Base-by-base conservation (phyloP, 2,888 invertebrate genomes). In the Synergus laeviventris region DNA sequence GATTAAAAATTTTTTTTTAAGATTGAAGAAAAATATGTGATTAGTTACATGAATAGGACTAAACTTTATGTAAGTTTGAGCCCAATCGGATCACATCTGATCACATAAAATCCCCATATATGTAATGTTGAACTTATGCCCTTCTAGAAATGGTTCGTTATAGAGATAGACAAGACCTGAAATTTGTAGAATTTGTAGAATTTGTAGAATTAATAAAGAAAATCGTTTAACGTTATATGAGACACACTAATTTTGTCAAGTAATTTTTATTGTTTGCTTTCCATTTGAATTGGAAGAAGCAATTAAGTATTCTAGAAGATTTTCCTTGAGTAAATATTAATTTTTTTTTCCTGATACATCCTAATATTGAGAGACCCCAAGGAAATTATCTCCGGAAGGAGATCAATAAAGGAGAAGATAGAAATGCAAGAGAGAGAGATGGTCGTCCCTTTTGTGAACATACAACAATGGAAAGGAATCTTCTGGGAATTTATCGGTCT, bases 401-500 rank as follows among this genome's bases (percentile, higher is more conserved):
- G 66, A 31, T 70, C 31, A 11, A 70, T 66, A 70, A 70, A n/a
- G 16, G 21, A 42, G 49, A 45, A 14, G 45, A 70, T 11, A 70
- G n/a, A 70, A 31, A 66, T 66, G 64, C 39, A 64, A 45, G 45
- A 21, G 56, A 21, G 66, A 7, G 42, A 31, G 45, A 45, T 14
- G 45, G 24, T 66, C 24, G 45, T 42, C 66, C 16, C 66, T 49
- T 70, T 70, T 70, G 66, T 70, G 49, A 70, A 70, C 31, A 42
- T 31, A 24, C 42, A 49, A 70, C 45, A 49, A 70, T 45, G 49
- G 45, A 49, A 45, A 45, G 45, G 66, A 66, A 66, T 66, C 66
- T 66, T 45, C 45, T 42, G 66, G 66, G 66, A 66, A 66, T 66
- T 66, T 66, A 66, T 66, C 45, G 45, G 66, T 66, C 45, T 16